Conservation (phyloP, 1,140 invertebrate species). For the Drosophila tristis region DNA sequence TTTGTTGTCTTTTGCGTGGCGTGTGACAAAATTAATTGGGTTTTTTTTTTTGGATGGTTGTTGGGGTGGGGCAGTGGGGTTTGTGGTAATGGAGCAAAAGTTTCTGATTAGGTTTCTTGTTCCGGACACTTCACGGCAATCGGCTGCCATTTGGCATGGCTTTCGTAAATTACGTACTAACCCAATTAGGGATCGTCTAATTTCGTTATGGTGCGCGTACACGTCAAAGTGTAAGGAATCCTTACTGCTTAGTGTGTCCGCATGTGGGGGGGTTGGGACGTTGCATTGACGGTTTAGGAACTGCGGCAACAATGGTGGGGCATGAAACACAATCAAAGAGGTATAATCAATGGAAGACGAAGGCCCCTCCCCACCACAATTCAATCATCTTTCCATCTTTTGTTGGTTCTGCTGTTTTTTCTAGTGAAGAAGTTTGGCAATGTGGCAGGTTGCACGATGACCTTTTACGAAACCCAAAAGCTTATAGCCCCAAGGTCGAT, state of each 20-base stretch:
- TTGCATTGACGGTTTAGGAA: not conserved
- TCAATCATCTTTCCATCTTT: too few relatives aligned
- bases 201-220: conserved; percentile 38
- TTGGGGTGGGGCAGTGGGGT: not conserved
- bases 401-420: too few relatives aligned
- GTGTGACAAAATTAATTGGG: conserved; percentile 45
- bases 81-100: conserved; percentile 33
- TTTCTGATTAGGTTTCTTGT: conserved; percentile 59
- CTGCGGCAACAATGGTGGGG: too few relatives aligned
- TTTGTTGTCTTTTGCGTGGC: conserved; percentile 19
- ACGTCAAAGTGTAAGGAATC: conserved; percentile 21
- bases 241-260: not conserved
- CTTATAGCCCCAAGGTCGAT: too few relatives aligned
- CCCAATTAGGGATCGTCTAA: conserved; percentile 61
- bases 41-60: conserved; percentile 29
- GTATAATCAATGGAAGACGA: too few relatives aligned
- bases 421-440: too few relatives aligned
- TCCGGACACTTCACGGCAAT: conserved; percentile 21
- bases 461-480: too few relatives aligned
- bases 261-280: conserved; percentile 18
- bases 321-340: too few relatives aligned
- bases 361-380: too few relatives aligned
- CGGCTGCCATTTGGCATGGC: conserved; percentile 13
- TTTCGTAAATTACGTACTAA: conserved; percentile 58
- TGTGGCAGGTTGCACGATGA: too few relatives aligned